phyloP scores from a whole-genome alignment of 2,888 invertebrate species.

The Spodoptera exigua region DNA sequence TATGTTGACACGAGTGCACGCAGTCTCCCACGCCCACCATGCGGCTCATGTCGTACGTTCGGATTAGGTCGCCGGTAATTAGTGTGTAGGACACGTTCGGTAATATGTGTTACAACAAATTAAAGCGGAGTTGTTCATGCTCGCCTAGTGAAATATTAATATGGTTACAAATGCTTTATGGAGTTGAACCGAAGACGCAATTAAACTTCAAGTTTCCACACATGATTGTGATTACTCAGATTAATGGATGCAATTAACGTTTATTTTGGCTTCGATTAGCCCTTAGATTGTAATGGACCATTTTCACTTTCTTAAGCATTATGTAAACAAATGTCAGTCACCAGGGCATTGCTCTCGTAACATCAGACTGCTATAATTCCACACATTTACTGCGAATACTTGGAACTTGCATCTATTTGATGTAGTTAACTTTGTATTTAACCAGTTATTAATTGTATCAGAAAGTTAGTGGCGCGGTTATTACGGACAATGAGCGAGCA shows the following conservation, averaged over 20 bases:
- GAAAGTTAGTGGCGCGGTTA: slow-evolving; percentile 17
- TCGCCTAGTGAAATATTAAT: slow-evolving; percentile 11
- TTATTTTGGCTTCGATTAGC: no score
- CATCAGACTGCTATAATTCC: slow-evolving; percentile 4
- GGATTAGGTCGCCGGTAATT: slow-evolving; percentile 33
- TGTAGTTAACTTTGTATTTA: not conserved
- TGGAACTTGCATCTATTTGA: slow-evolving; percentile 1
- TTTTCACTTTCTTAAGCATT: no score
- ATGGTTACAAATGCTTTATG: no score
- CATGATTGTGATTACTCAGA: no score
- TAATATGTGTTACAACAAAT: slow-evolving; percentile 19
- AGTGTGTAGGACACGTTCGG: slow-evolving; percentile 35
- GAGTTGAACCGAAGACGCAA: no score
- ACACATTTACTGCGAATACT: slow-evolving; percentile 4
- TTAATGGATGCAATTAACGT: no score
- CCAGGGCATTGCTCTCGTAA: slow-evolving; percentile 12
- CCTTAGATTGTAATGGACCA: no score
- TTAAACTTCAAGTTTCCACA: slow-evolving; percentile 18
- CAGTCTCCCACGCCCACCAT: slow-evolving; percentile 18
- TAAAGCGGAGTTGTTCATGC: slow-evolving; percentile 3
- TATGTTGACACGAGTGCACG: no score
- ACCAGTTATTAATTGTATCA: slow-evolving; percentile 15
- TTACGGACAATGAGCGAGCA: slow-evolving; percentile 38
- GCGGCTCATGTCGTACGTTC: slow-evolving; percentile 13
- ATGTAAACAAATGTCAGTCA: no score